Conservation (phyloP, 2,113 vertebrate species). For the Tenebrosternarchus preto region DNA sequence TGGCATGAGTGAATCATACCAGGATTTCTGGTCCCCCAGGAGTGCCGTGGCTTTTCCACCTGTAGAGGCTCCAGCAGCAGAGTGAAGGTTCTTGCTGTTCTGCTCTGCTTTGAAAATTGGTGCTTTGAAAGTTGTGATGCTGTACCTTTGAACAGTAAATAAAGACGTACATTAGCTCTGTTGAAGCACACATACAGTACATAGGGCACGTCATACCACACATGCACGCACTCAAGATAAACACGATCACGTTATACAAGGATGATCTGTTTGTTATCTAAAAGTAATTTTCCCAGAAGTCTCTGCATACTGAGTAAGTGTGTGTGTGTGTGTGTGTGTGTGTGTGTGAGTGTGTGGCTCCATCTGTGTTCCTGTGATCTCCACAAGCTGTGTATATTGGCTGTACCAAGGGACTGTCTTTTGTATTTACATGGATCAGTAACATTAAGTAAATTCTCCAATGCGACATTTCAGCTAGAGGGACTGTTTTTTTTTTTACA, state of each 20-base stretch:
- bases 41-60: neutral
- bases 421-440: neutral
- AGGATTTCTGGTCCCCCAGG: neutral
- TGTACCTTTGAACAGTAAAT: neutral
- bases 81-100: neutral
- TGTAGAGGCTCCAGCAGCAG: neutral
- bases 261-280: constrained; percentile 15
- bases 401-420: too few species aligned
- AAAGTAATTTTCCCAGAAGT: constrained; percentile 7
- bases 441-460: neutral
- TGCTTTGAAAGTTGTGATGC: neutral
- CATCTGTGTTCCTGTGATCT: constrained; percentile 41
- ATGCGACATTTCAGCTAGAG: neutral
- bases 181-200: too few species aligned
- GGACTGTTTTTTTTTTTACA: neutral
- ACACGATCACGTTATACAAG: neutral
- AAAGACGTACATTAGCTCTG: neutral
- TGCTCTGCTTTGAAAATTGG: neutral
- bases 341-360: constrained; percentile 25
- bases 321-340: neutral
- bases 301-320: constrained; percentile 10
- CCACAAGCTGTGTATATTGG: neutral
- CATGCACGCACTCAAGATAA: neutral
- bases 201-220: neutral
- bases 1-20: neutral